These are phyloP conservation scores for Chaetorhynchus papuensis DNA, from an alignment of 2,113 vertebrate species.

Conservation along the genomic window DNA sequence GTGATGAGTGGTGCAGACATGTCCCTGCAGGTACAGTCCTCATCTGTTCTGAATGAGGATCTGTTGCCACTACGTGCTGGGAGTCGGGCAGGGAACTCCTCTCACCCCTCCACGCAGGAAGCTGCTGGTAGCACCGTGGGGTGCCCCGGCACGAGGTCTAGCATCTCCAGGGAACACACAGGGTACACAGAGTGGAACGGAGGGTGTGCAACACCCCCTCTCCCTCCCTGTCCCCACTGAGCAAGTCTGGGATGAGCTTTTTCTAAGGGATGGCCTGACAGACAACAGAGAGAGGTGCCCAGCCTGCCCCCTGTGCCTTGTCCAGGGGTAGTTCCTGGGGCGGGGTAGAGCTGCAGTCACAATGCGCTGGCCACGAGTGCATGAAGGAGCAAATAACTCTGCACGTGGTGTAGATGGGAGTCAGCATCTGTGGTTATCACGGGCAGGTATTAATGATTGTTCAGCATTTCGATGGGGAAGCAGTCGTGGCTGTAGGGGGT, in stretches of 20 bases:
- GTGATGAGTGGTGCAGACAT: neutral
- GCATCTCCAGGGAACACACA: neutral
- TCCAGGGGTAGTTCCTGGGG: neutral
- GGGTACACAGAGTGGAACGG: neutral
- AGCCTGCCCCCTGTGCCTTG: neutral
- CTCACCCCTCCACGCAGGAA: accelerated
- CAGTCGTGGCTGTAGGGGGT: neutral
- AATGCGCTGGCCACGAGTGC: accelerated
- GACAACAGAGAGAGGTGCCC: accelerated
- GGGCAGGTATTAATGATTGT: neutral
- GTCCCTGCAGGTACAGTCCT: neutral
- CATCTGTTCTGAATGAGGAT: neutral
- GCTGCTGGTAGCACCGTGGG: accelerated
- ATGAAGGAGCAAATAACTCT: accelerated
- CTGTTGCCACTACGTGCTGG: neutral
- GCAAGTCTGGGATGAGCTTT: neutral
- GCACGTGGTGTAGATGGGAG: accelerated
- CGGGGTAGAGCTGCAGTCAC: neutral
- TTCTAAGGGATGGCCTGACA: neutral
- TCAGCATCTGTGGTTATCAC: neutral
- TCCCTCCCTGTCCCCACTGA: neutral
- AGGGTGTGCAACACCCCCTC: neutral
- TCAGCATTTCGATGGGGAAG: neutral
- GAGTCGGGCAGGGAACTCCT: neutral
- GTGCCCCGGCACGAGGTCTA: neutral